Conservation (phyloP, 2,113 vertebrate species). For the Oncorhynchus gorbuscha region DNA sequence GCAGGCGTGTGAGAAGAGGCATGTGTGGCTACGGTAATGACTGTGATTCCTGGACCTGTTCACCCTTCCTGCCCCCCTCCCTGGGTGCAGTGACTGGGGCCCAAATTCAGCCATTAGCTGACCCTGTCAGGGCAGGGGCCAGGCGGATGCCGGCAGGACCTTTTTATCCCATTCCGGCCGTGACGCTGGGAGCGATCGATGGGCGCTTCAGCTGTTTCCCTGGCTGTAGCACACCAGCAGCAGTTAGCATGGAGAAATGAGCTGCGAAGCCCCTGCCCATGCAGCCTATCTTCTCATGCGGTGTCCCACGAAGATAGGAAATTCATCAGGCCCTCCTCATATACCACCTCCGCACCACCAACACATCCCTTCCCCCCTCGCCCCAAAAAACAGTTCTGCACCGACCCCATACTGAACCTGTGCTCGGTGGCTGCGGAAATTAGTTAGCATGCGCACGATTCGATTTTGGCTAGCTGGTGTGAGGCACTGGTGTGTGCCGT, state of each 20-base stretch:
- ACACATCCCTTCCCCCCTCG: constrained; percentile 18
- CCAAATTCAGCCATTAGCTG: constrained; percentile 80
- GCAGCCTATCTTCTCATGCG: constrained; percentile 82
- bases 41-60: constrained; percentile 62
- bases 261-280: constrained; percentile 74
- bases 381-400: constrained; percentile 49
- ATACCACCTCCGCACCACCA: constrained; percentile 43
- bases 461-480: constrained; percentile 65
- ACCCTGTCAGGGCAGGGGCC: constrained; percentile 73
- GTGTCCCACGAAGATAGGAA: constrained; percentile 77
- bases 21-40: constrained; percentile 76
- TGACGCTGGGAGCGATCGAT: constrained; percentile 85
- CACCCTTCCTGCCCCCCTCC: constrained; percentile 59
- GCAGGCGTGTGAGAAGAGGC: constrained; percentile 36
- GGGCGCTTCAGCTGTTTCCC: constrained; percentile 74
- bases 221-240: constrained; percentile 71
- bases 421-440: constrained; percentile 80
- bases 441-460: constrained; percentile 80
- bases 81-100: constrained; percentile 75
- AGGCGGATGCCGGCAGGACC: constrained; percentile 76
- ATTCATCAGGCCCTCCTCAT: constrained; percentile 76
- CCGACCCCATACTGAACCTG: constrained; percentile 80
- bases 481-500: constrained; percentile 78
- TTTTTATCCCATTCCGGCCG: constrained; percentile 80
- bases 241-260: constrained; percentile 84